Base-by-base conservation (phyloP, 1,140 invertebrate species). In the Antheraea mylitta region DNA sequence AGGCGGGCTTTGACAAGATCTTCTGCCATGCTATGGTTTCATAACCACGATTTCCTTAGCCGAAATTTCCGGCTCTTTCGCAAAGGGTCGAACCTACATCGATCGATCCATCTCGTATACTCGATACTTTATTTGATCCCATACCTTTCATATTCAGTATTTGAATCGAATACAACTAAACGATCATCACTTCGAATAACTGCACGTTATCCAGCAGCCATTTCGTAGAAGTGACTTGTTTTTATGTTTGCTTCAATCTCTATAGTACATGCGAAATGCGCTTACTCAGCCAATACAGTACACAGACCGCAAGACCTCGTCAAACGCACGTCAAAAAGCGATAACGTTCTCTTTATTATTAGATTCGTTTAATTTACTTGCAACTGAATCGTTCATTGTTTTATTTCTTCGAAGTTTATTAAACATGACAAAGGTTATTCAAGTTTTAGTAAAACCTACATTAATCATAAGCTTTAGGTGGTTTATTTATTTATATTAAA, bases 221-320 rank as follows among this genome's bases (percentile, higher is more conserved):
- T 1, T 53, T 53, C 45, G 11, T 16, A 53, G 45, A 53, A 53
- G 11, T 53, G 45, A n/a, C 16, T 13, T 53, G 45, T 53, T 53
- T 53, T 53, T 13, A 53, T 53, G 11, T 53, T 53, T 53, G 45
- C 6, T 16, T 16, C 45, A 53, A 6, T n/a, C 45, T 7, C 0
- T 2, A 53, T 13, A 53, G 45, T 53, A 53, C 10, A 53, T 53
- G 45, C 45, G 45, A 53, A 53, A 16, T 53, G 10, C 45, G 45
- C 45, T 53, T 16, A 53, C 45, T 9, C 45, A 53, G 45, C 11
- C 45, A 53, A 16, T 53, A 16, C 45, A 53, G 16, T 53, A 53
- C 45, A 53, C 45, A 53, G 13, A 53, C 45, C 59, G 18, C 59
- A 60, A 19, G 9, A 60, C 59, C 18, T 60, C 22, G 59, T 60